A percentile compares a stretch with the other conserved stretches of the same genome.
Evolutionary conservation across 2,888 invertebrate species (phyloP).

Genomic region (Pantelozetes paolii): DNA sequence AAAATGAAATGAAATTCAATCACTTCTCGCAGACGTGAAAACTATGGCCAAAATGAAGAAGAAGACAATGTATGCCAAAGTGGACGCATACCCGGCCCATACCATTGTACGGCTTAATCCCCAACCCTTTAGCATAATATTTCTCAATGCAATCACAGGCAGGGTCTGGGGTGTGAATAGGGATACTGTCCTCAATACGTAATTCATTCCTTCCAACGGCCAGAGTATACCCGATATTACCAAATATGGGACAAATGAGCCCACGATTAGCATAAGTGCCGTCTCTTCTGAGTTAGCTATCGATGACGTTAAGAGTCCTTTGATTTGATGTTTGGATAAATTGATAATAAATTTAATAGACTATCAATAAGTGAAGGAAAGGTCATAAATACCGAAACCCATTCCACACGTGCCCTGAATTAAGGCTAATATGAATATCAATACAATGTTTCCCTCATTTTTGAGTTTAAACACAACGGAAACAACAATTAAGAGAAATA

Average conservation of each 20-base stretch:
- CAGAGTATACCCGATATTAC: constrained; percentile 78
- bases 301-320: constrained; percentile 50
- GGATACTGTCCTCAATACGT: constrained; percentile 68
- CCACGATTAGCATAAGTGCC: constrained; percentile 61
- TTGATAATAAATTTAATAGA: background rate
- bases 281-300: constrained; percentile 45
- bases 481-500: constrained; percentile 76
- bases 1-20: too few species aligned
- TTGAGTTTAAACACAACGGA: constrained; percentile 82
- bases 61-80: constrained; percentile 69
- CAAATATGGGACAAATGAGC: constrained; percentile 89
- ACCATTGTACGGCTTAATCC: constrained; percentile 64
- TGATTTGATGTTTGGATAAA: constrained; percentile 43
- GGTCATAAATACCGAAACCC: constrained; percentile 71
- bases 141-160: constrained; percentile 69
- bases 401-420: constrained; percentile 90
- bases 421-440: constrained; percentile 77
- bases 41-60: constrained; percentile 51
- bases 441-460: constrained; percentile 77
- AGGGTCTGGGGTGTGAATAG: constrained; percentile 71
- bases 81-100: constrained; percentile 70
- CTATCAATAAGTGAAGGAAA: background rate
- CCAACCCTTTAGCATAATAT: constrained; percentile 71
- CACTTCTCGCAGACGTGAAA: background rate
- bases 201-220: constrained; percentile 93